These are phyloP conservation scores for Trachelus iudaicus DNA, from an alignment of 2,888 invertebrate genomes.

Conservation along the genomic window DNA sequence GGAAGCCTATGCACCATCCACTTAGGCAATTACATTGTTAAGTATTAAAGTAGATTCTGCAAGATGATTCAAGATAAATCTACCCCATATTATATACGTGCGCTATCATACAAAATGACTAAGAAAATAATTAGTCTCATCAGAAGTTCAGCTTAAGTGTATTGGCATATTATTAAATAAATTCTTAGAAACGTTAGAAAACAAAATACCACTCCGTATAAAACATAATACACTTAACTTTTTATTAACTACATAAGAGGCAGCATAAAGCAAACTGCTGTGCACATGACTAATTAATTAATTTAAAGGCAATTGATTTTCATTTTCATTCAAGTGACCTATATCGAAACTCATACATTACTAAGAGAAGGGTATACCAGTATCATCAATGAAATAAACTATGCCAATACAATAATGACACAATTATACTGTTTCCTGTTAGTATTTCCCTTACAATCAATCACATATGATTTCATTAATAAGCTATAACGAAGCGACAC, in stretches of 20 bases:
- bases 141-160: not conserved
- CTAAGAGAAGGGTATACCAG: not conserved
- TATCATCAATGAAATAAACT: not conserved
- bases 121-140: not conserved
- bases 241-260: not conserved
- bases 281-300: not conserved
- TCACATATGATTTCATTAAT: not conserved
- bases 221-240: not conserved
- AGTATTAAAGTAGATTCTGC: constrained; percentile 39
- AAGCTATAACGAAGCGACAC: not conserved
- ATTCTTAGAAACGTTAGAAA: not conserved
- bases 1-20: constrained; percentile 41
- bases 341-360: not conserved
- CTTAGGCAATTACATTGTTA: constrained; percentile 52
- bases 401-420: not conserved
- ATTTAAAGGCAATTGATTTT: not conserved
- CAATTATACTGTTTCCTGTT: not conserved
- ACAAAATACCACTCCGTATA: not conserved
- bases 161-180: not conserved
- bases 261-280: not conserved
- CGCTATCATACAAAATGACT: not conserved
- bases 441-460: not conserved
- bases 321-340: not conserved
- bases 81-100: not conserved
- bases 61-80: constrained; percentile 32